Evolutionary conservation across 2,113 vertebrate species (phyloP).

Genomic region (Eidolon helvum): DNA sequence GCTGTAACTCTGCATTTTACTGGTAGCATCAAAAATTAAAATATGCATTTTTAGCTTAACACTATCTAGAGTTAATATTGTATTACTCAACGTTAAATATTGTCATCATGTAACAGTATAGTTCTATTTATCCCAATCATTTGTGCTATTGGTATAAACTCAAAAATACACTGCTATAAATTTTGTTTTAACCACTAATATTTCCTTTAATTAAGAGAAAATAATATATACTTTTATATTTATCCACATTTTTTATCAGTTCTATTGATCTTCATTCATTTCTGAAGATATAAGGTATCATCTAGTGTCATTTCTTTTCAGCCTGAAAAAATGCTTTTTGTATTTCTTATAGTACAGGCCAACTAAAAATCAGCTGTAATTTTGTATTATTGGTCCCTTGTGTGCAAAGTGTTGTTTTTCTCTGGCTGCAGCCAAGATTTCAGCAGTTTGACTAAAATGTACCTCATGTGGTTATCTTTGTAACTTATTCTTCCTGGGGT

Average conservation of each 20-base stretch:
- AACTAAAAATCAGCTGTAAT: neutral
- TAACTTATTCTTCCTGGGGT: neutral
- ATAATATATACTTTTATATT: neutral
- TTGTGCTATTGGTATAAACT: neutral
- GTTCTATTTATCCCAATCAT: neutral
- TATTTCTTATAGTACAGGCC: neutral
- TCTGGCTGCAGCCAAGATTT: neutral
- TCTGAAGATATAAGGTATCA: neutral
- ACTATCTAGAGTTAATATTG: neutral
- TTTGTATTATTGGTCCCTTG: neutral
- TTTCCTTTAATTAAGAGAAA: neutral
- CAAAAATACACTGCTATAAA: neutral
- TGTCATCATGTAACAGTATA: neutral
- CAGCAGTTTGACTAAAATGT: neutral
- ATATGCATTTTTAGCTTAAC: neutral
- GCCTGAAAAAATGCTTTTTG: neutral
- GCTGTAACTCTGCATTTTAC: neutral
- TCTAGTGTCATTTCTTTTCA: neutral
- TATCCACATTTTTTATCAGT: neutral
- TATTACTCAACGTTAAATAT: neutral
- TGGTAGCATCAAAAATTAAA: conserved; percentile 1
- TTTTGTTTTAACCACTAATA: neutral
- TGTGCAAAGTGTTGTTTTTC: neutral
- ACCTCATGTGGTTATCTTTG: neutral
- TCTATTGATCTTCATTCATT: neutral